Base-by-base conservation (phyloP, 2,113 vertebrate species). In the Gobiocypris rarus region DNA sequence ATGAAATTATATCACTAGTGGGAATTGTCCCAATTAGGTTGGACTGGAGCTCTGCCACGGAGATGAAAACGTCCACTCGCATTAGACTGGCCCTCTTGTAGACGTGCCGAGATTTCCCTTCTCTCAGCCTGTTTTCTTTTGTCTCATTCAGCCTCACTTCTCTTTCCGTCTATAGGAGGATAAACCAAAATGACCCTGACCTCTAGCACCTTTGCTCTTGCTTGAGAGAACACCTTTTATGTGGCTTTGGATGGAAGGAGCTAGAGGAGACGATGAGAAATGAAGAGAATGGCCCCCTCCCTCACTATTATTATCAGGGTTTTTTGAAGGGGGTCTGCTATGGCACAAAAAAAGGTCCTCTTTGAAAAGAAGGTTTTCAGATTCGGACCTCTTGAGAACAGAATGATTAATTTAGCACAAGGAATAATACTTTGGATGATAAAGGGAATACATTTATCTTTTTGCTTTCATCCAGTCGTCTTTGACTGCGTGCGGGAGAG, bases 361-460 rank as follows among this genome's bases (percentile, higher is more conserved):
- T 83, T 76, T 79, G 75, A 85, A 86, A 83, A 82, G 77, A 41
- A 71, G 34, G 38, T 73, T 79, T 79, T 79, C 56, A 70, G 80
- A 87, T 88, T 84, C 63, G 52, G 41, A 78, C 87, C 83, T 74
- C 81, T 71, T 77, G 85, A 83, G 87, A 91, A 85, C 58, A 65
- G 87, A 88, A 89, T 90, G 87, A 90, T 90, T 89, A 90, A 89
- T 89, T 89, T 87, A 90, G 84, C 77, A 83, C 50, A 83, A 86
- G 89, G 82, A 87, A 85, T 80, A 87, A 88, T 86, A 75, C 54
- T 87, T 81, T 86, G 86, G 78, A 84, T 85, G 89, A 87, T 89
- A 90, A 91, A 89, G 88, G 83, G 89, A 91, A 90, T 90, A 87
- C 85, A 90, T 91, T 88, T 87, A 88, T 87, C 87, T 76, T 38